Evolutionary conservation across 2,113 vertebrate genomes (phyloP), one percentile per base, ranked within the genome.

Genomic region (Oryzias javanicus): DNA sequence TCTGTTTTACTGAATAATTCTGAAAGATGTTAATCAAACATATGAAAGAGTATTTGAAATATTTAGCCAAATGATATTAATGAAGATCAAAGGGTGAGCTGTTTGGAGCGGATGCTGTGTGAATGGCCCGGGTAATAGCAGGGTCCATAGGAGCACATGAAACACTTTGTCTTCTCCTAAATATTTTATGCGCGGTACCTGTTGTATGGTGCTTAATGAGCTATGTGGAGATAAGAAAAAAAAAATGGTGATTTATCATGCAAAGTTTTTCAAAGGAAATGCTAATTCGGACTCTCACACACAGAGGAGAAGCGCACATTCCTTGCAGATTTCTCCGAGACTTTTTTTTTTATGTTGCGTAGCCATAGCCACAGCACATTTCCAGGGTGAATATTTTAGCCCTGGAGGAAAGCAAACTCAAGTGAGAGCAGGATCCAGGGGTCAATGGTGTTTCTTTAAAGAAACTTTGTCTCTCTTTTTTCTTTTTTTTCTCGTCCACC

Each of bases 311-410:
- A 57, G 42, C 64, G 62, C 74, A 76, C 64, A 57, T 64, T 60
- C 55, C 50, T 78, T 66, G 71, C 80, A 73, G 18, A 61, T 76
- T 67, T 68, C 73, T 73, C 19, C 48, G 63, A 73, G 8, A 10
- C 7, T 50, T 51, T 74, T 79, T 66, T 58, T 59, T 68, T 56
- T 57, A 64, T 78, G 82, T 72, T 74, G 79, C 71, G 91, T 91
- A 90, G 89, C 86, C 89, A 86, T 85, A 68, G 89, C 90, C 84
- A 81, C 89, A 80, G 83, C 80, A 76, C 89, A 92, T 94, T 93
- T 91, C 92, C 91, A 88, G 89, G 88, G 93, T 95, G 95, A 95
- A 96, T 96, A 95, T 96, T 97, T 98, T 93, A 94, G 94, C 92
- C 93, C 94, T 24, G 90, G 90, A 94, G 92, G 93, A 95, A 95